Evolutionary conservation across 2,113 vertebrate genomes (phyloP), one percentile per base, ranked within the genome.

Genomic region (Helogale parvula): DNA sequence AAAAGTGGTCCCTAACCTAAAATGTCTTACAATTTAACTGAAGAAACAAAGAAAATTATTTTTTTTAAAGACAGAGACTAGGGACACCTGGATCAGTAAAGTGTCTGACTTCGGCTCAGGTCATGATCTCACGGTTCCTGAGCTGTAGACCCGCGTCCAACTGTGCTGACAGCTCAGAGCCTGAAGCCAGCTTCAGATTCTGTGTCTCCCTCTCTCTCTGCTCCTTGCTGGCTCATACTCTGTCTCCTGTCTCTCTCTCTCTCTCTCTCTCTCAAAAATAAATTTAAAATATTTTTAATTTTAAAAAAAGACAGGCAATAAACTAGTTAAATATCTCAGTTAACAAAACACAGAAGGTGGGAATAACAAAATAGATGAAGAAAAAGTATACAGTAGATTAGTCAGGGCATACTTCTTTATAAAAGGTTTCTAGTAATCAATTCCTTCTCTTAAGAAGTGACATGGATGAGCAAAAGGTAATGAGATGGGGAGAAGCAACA

Each of bases 21-120:
- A 89, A 68, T 82, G 38, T 52, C 52, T 88, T 77, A 97, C 45
- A 77, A 88, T 90, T 86, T 80, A 96, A 86, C 16, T 97, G 21
- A 88, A 88, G 29, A 95, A 21, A 95, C 13, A 54, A 54, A 77
- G 35, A 92, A 77, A 31, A 60, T 47, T 10, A 71, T 5, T 41
- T 88, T 92, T 82, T 12, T 63, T 35, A 63, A 83, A 45, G 57
- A 60, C 57, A 60, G 57, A 60, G 21, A 60, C 2, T 38, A 74
- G 57, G 57, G 57, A 60, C 57, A 60, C 57, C 57, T 25, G 57
- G 21, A 21, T 60, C 21, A 21, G 57, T 60, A 21, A 60, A 60
- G 57, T 60, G 57, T 60, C 57, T 60, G 57, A 60, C 57, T 60
- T 60, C 17, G 2, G 57, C 7, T 60, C 57, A 60, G 57, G 21